Conservation (phyloP, 1,140 invertebrate genomes). For the Drosophila teissieri region DNA sequence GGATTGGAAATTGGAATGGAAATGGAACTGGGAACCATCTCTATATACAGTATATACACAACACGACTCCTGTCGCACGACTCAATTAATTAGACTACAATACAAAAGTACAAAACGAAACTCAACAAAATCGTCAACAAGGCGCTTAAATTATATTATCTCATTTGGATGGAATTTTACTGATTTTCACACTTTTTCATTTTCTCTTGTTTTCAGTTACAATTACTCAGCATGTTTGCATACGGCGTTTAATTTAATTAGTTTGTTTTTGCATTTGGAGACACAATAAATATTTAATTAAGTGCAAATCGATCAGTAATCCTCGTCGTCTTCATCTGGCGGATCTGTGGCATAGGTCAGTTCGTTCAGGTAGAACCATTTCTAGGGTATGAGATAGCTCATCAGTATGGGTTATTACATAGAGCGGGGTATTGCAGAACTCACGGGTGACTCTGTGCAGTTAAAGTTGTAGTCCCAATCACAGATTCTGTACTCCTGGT, state of each 20-base stretch:
- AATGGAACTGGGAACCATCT: constrained; percentile 51
- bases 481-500: constrained; percentile 87
- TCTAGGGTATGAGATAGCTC: constrained; percentile 33
- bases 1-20: constrained; percentile 1
- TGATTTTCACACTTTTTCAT: constrained; percentile 14
- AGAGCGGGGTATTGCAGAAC: neutral
- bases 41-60: constrained; percentile 80
- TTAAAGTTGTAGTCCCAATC: constrained; percentile 88
- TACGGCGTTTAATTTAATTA: constrained; percentile 62
- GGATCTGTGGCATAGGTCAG: constrained; percentile 87
- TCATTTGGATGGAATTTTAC: constrained; percentile 49
- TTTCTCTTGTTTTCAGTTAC: constrained; percentile 13
- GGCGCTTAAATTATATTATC: constrained; percentile 67
- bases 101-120: constrained; percentile 72
- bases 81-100: constrained; percentile 72
- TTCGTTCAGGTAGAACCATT: constrained; percentile 87
- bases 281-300: constrained; percentile 76
- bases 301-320: constrained; percentile 66
- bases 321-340: constrained; percentile 85
- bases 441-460: constrained; percentile 85
- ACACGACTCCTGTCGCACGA: constrained; percentile 26
- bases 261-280: constrained; percentile 51
- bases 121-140: constrained; percentile 77
- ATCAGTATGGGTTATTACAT: neutral
- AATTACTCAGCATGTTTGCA: constrained; percentile 13